Conservation (phyloP, 2,888 invertebrate genomes). For the Pristionchus mayeri region DNA sequence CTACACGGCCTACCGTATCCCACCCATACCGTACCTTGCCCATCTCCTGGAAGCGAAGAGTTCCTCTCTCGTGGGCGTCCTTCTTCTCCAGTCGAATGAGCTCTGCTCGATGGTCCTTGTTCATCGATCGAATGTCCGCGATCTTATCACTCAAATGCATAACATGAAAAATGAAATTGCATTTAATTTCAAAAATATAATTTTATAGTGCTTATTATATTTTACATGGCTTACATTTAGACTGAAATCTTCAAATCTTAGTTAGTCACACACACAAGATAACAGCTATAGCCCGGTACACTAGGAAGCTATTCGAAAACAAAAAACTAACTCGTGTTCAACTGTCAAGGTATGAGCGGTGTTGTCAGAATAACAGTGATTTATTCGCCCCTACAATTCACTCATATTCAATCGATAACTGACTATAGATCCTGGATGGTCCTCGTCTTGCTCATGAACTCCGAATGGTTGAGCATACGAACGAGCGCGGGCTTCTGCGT, state of each 20-base stretch:
- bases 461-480: conserved; percentile 19
- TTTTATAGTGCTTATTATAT: not conserved
- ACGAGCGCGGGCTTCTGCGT: conserved; percentile 16
- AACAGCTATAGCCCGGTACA: not conserved
- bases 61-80: not conserved
- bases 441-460: conserved; percentile 35
- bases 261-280: not conserved
- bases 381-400: too few relatives aligned
- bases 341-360: too few relatives aligned
- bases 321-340: too few relatives aligned
- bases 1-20: not conserved
- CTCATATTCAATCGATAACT: too few relatives aligned
- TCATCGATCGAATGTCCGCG: conserved; percentile 56
- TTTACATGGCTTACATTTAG: not conserved
- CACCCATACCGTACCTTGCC: not conserved
- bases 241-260: not conserved
- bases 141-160: conserved; percentile 53
- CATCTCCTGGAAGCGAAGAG: not conserved
- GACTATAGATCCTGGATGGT: conserved; percentile 53
- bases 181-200: not conserved
- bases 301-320: not conserved
- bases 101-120: conserved; percentile 52
- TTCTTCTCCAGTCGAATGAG: not conserved
- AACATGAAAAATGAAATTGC: not conserved
- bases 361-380: too few relatives aligned